Conservation (phyloP, 2,888 invertebrate species). For the Syrphus vitripennis region DNA sequence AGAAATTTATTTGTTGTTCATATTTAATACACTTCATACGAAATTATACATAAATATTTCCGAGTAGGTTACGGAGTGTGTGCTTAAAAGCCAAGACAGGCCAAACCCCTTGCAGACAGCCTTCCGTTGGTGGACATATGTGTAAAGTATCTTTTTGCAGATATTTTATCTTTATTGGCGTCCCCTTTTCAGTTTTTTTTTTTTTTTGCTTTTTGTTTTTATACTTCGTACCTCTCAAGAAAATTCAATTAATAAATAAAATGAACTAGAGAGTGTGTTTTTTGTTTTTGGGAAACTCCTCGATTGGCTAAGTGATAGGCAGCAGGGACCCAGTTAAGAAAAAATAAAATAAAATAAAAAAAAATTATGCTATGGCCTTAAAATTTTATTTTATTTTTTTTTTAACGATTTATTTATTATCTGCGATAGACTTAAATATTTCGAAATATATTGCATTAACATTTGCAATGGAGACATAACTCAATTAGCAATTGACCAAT, state of each 20-base stretch:
- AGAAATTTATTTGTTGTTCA: constrained; percentile 54
- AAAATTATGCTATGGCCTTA: constrained; percentile 33
- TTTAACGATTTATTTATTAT: constrained; percentile 59
- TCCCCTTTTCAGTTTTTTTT: constrained; percentile 17
- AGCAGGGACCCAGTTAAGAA: constrained; percentile 7
- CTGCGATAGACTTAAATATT: constrained; percentile 48
- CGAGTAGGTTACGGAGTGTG: background rate
- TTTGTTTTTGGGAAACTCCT: constrained; percentile 8
- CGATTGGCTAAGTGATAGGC: constrained; percentile 48
- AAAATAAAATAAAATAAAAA: background rate
- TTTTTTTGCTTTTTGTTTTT: too few relatives aligned
- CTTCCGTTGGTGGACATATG: constrained; percentile 53
- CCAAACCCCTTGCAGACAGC: constrained; percentile 50
- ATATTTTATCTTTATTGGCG: constrained; percentile 54
- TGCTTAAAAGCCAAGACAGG: constrained; percentile 1
- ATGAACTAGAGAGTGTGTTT: background rate
- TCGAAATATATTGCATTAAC: constrained; percentile 25
- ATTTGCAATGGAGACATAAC: constrained; percentile 55
- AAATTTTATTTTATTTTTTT: background rate
- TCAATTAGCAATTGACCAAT: constrained; percentile 67
- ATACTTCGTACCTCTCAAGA: background rate
- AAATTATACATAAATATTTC: background rate
- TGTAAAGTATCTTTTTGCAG: constrained; percentile 49
- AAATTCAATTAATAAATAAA: constrained; percentile 47
- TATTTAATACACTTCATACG: background rate